Evolutionary conservation across 35 echinoderm and acorn worm species (phyloP), one percentile per base, ranked within the genome.

Genomic region (Apostichopus californicus): DNA sequence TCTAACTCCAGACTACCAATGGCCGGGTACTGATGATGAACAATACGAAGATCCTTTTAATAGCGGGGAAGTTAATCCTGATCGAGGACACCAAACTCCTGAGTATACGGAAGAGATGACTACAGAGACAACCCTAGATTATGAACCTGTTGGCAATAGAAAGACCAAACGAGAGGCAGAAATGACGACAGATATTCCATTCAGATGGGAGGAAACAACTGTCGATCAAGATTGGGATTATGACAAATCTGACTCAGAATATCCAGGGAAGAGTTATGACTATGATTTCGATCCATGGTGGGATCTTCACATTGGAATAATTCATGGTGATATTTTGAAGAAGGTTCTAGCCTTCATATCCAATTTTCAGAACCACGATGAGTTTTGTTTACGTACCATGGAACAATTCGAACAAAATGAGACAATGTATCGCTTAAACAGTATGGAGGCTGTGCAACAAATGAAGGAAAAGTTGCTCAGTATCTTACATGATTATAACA

Each of bases 261-360:
- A 83, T 15, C 80, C 80, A 8, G 34, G 34, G 4, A 26, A 81
- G 13, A 8, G 52, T 18, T 5, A 59, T 87, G 54, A 21, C 6
- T 57, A 87, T 59, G 59, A 66, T 26, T 23, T 26, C 57, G 86
- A 64, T 87, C 86, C 58, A 8, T 87, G 86, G 86, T 65, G 86
- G 64, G 86, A 68, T 66, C 11, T 87, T 21, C 13, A 87, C 15
- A 23, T 87, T 87, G 86, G 86, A 87, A 10, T 59, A 22, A 8
- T 87, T 20, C 86, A 54, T n/a, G 86, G 64, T 55, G 72, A 73
- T 12, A 28, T 34, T 46, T 34, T 89, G 34, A 26, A 89, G 17
- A 72, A 71, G 6, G 9, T 89, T 3, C 57, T 89, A 68, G 64
- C 46, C 11, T 68, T 72, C 61, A 8, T 73, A 66, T 89, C 86